These are phyloP conservation scores for Parasteatoda lunata DNA, from an alignment of 2,888 invertebrate species.

Conservation along the genomic window DNA sequence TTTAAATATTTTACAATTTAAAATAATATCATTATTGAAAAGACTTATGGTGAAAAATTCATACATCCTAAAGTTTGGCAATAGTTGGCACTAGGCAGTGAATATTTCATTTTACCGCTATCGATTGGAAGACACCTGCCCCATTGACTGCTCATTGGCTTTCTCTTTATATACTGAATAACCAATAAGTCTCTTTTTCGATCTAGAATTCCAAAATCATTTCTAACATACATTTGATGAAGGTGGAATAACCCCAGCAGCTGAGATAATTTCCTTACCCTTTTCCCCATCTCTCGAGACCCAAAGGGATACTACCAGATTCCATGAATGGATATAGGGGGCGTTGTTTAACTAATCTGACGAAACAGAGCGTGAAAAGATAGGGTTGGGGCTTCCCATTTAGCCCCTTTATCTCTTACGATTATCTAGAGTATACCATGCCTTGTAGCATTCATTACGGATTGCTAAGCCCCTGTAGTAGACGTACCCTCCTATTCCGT, in stretches of 20 bases:
- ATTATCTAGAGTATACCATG: constrained; percentile 22
- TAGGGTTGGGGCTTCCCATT: constrained; percentile 21
- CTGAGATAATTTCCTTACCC: neutral
- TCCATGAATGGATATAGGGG: constrained; percentile 23
- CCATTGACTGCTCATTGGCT: neutral
- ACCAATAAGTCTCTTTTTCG: neutral
- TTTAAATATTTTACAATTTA: no score
- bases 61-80: no score
- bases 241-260: neutral
- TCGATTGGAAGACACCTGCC: neutral
- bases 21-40: no score
- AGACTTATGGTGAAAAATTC: no score
- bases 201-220: neutral
- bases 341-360: constrained; percentile 22
- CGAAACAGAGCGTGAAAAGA: constrained; percentile 44
- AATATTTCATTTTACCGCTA: neutral
- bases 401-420: constrained; percentile 34
- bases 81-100: no score
- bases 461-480: constrained; percentile 17
- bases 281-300: neutral
- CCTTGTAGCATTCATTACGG: constrained; percentile 17
- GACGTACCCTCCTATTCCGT: neutral
- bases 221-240: constrained; percentile 2
- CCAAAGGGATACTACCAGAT: constrained; percentile 15
- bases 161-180: neutral